Conservation (phyloP, 2,113 vertebrate species). For the Hassar affinis region DNA sequence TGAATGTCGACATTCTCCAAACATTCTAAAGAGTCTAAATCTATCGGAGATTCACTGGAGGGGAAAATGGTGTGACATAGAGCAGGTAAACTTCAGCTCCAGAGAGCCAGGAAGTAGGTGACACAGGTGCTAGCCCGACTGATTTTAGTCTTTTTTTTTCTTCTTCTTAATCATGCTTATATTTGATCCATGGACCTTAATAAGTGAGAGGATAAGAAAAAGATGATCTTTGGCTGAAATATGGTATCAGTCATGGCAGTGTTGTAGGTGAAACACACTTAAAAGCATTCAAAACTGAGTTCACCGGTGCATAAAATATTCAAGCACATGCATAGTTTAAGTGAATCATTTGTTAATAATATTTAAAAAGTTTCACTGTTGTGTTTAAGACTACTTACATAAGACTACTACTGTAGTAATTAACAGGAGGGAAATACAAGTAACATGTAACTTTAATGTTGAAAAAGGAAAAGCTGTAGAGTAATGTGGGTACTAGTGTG, state of each 20-base stretch:
- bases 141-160: background rate
- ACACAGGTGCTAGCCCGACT: background rate
- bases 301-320: background rate
- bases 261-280: background rate
- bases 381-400: background rate
- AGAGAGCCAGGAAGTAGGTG: slow-evolving; percentile 10
- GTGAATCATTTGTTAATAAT: background rate
- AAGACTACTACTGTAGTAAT: no score
- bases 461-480: background rate
- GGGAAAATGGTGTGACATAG: slow-evolving; percentile 20
- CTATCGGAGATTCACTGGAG: background rate
- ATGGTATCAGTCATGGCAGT: no score
- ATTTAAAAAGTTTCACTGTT: background rate
- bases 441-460: background rate
- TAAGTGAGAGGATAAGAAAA: no score
- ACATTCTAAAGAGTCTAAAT: slow-evolving; percentile 20
- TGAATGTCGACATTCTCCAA: slow-evolving; percentile 24
- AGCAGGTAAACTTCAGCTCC: slow-evolving; percentile 1
- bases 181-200: background rate
- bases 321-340: background rate
- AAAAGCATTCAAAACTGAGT: background rate
- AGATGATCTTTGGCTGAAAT: no score
- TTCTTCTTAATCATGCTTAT: background rate
- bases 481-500: background rate
- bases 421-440: no score